Evolutionary conservation across 1,140 invertebrate species (phyloP), one percentile per base, ranked within the genome.

Genomic region (Trachymyrmex cornetzi): DNA sequence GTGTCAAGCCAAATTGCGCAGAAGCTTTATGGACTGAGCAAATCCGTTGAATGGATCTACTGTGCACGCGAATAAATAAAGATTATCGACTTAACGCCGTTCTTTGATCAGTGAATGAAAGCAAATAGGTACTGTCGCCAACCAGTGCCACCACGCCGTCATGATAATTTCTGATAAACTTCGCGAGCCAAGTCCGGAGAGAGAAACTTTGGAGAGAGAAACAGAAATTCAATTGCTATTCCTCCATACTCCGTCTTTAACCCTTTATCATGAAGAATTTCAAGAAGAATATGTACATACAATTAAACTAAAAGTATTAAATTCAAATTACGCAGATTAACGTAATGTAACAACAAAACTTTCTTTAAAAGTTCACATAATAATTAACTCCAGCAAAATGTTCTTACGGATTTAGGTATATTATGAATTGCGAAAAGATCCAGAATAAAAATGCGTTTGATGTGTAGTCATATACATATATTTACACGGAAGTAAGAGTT

Each of bases 71-170:
- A 55, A 53, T 27, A 87, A 88, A 90, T 90, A 89, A 89, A 71
- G 74, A 80, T 89, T 90, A 90, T 87, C 89, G 67, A 63, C n/a
- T 89, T 77, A 89, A 89, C 77, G 88, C 85, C 77, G 85, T 87
- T 89, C 89, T 89, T 90, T 90, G 89, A 90, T 90, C 88, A 75
- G 71, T 69, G 77, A 90, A 90, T 90, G 84, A 89, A 90, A 89
- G 75, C 79, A 89, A 89, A 89, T 89, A 89, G 85, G 71, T 82
- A 82, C 63, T 90, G 86, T 90, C 88, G 84, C 66, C 71, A 44
- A 57, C 55, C 53, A 63, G 30, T 88, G 38, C 55, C 77, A 69
- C 57, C 30, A 53, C 74, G 72, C 82, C 55, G 64, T 22, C 67
- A 27, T 61, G 57, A 24, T 89, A 89, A 89, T 89, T 89, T 86